These are phyloP conservation scores for Australoheros scitulus DNA, from an alignment of 2,113 vertebrate genomes.

Conservation along the genomic window DNA sequence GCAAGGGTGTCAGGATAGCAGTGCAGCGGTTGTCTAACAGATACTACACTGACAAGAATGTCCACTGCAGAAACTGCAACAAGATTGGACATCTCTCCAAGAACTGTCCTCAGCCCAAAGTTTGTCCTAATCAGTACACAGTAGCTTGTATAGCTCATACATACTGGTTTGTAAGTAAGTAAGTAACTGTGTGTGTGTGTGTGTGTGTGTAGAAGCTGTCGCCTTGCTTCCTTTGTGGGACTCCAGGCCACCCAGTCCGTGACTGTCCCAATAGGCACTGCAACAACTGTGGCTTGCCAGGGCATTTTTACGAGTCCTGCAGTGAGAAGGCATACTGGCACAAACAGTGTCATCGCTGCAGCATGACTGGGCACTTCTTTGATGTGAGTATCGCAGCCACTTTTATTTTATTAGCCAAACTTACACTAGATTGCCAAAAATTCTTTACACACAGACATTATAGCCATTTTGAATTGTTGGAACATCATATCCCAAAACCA, in stretches of 20 bases:
- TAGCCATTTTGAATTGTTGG: background rate
- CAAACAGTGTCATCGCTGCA: conserved; percentile 89
- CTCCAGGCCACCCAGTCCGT: conserved; percentile 78
- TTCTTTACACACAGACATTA: background rate
- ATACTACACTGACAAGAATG: conserved; percentile 86
- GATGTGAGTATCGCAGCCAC: conserved; percentile 85
- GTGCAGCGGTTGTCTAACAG: conserved; percentile 64
- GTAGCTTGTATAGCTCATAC: background rate
- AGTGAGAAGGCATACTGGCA: conserved; percentile 84
- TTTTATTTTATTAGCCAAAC: background rate
- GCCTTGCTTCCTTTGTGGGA: conserved; percentile 87
- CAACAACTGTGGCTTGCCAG: conserved; percentile 88
- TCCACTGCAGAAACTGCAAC: conserved; percentile 87
- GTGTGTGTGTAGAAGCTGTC: conserved; percentile 79
- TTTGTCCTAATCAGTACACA: conserved; percentile 60
- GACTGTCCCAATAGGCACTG: conserved; percentile 87
- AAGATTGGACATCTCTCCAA: conserved; percentile 91
- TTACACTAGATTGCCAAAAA: background rate
- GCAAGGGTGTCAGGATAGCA: conserved; percentile 6
- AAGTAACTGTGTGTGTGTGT: conserved; percentile 3
- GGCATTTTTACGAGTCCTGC: conserved; percentile 83
- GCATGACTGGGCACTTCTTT: conserved; percentile 89
- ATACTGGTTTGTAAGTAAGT: background rate
- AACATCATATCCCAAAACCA: background rate
- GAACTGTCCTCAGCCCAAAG: conserved; percentile 88